These are phyloP conservation scores for Mnemiopsis leidyi DNA, from an alignment of 37 sponge, comb jelly and placozoan species.

Conservation along the genomic window DNA sequence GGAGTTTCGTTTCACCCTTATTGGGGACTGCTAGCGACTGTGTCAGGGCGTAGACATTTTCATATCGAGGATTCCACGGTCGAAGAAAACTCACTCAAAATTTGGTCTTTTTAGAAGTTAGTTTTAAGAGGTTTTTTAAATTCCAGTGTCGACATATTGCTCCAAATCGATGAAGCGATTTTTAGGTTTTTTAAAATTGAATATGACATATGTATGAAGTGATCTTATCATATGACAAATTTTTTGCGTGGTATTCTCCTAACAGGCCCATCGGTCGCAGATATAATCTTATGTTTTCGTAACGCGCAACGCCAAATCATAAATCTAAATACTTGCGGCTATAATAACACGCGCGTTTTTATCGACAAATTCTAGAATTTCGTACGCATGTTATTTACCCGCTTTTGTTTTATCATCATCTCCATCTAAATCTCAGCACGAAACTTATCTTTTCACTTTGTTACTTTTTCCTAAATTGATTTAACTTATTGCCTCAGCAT, in stretches of 20 bases:
- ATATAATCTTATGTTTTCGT: neutral
- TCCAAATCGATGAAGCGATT: too few relatives aligned
- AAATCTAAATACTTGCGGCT: neutral
- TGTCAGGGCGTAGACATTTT: constrained; percentile 18
- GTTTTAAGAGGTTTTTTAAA: neutral
- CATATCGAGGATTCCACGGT: neutral
- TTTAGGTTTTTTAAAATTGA: neutral
- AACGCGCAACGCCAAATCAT: neutral
- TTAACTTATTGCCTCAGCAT: too few relatives aligned
- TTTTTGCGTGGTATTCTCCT: neutral
- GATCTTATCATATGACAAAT: neutral
- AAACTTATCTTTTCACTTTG: too few relatives aligned
- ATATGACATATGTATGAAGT: neutral
- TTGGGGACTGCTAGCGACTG: constrained; percentile 16
- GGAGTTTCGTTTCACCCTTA: constrained; percentile 38
- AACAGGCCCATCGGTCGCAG: neutral
- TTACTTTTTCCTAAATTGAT: too few relatives aligned
- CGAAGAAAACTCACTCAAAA: constrained; percentile 59
- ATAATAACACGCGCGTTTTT: neutral
- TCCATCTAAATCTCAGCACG: too few relatives aligned
- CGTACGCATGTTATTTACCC: neutral
- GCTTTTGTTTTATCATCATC: neutral
- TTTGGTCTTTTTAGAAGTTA: constrained; percentile 42
- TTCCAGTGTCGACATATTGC: too few relatives aligned
- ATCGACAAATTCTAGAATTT: neutral